A percentile compares a stretch with the other conserved stretches of the same genome.
These are phyloP conservation scores for Lepilemur septentrionalis DNA, from an alignment of 2,797 vertebrate genomes.

Conservation along the genomic window DNA sequence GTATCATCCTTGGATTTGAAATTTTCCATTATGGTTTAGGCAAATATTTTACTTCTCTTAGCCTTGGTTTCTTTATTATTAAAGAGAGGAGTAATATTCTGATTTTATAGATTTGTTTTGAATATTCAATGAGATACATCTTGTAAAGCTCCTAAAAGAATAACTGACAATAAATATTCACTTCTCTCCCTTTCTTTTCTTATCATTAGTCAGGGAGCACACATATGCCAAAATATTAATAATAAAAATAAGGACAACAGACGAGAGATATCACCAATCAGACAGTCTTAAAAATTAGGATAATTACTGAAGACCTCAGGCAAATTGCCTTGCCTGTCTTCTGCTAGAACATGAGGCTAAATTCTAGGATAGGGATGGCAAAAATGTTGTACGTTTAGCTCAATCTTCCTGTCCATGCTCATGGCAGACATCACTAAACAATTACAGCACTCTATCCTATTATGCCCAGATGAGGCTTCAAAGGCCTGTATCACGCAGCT, in stretches of 20 bases:
- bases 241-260: background rate
- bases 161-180: background rate
- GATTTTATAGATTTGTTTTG: background rate
- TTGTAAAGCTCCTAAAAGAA: slow-evolving; percentile 21
- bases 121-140: background rate
- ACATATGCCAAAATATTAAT: background rate
- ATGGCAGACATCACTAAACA: slow-evolving; percentile 18
- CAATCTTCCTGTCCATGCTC: background rate
- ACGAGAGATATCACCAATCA: background rate
- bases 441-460: background rate
- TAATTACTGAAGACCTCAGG: background rate
- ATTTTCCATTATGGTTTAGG: slow-evolving; percentile 11
- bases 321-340: background rate
- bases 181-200: background rate
- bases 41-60: slow-evolving; percentile 5
- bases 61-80: background rate
- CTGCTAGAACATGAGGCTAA: background rate
- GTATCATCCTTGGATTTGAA: background rate
- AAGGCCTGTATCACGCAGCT: background rate
- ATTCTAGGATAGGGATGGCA: background rate
- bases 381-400: background rate
- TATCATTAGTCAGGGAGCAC: background rate
- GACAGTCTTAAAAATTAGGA: slow-evolving; percentile 15
- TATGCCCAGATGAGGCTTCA: background rate
- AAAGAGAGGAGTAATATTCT: background rate